A percentile compares a stretch with the other conserved stretches of the same genome.
Evolutionary conservation across 2,113 vertebrate species (phyloP).

Genomic region (Macrotus californicus): DNA sequence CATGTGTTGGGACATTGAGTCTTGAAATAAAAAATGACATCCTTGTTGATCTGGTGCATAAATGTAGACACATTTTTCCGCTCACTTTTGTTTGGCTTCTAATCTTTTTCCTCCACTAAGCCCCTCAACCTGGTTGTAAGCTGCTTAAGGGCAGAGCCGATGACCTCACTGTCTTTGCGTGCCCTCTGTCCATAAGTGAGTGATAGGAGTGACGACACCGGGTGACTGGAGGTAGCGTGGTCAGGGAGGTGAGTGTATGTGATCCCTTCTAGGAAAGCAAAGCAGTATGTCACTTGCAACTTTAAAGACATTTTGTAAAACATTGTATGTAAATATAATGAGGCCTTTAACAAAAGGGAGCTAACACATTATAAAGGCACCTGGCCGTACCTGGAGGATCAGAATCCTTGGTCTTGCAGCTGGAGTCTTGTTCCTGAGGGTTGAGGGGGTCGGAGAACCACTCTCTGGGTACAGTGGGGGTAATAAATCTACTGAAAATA

Average conservation of each 20-base stretch:
- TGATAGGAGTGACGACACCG: neutral
- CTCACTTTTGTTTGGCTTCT: neutral
- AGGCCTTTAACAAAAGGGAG: neutral
- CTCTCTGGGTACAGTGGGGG: too few species aligned
- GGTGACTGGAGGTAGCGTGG: fast-evolving
- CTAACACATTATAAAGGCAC: neutral
- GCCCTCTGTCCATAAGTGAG: fast-evolving
- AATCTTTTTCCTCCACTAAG: neutral
- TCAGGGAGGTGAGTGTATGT: neutral
- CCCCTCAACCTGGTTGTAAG: neutral
- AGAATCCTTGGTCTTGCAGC: neutral
- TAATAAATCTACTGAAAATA: neutral
- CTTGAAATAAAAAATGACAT: neutral
- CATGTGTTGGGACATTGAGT: neutral
- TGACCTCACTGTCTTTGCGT: neutral
- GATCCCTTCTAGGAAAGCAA: neutral
- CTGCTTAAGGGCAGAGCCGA: neutral
- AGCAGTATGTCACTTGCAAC: neutral
- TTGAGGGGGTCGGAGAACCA: neutral
- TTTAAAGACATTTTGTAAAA: neutral
- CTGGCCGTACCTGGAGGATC: neutral
- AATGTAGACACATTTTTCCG: neutral
- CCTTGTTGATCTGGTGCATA: neutral
- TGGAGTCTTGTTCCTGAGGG: neutral
- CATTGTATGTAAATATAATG: neutral